Evolutionary conservation across 35 echinoderm and acorn worm genomes (phyloP).

Genomic region (Apostichopus japonicus): DNA sequence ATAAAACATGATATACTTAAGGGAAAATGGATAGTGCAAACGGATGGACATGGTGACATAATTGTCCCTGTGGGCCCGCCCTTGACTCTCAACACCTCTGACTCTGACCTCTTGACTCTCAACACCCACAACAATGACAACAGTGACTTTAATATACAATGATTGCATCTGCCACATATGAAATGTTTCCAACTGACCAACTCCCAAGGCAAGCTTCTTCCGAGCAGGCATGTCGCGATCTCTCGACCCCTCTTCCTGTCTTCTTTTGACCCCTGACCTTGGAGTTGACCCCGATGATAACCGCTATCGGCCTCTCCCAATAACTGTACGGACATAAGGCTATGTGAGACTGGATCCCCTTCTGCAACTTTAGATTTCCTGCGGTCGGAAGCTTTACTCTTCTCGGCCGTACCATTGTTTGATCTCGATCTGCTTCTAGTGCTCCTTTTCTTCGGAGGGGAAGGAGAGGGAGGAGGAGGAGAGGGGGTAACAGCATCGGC

Average conservation of each 20-base stretch:
- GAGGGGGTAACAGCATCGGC: too few species aligned
- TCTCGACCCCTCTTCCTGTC: background rate
- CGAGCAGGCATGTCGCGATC: background rate
- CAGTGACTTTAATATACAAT: too few species aligned
- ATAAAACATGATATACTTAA: too few species aligned
- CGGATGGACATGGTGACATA: too few species aligned
- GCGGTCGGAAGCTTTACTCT: background rate
- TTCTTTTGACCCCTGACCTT: constrained; percentile 59
- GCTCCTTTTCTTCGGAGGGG: background rate
- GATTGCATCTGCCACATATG: too few species aligned
- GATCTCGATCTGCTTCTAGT: background rate
- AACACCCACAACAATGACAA: too few species aligned
- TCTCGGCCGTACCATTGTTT: background rate
- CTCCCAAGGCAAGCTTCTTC: constrained; percentile 27
- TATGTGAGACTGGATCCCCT: background rate
- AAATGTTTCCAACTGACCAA: background rate
- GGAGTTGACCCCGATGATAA: constrained; percentile 9
- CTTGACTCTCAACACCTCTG: too few species aligned
- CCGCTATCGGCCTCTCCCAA: background rate
- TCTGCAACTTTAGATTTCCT: background rate
- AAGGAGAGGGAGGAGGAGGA: too few species aligned
- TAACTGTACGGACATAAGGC: background rate
- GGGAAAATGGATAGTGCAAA: too few species aligned
- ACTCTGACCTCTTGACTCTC: too few species aligned
- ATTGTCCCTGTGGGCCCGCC: too few species aligned